These are phyloP conservation scores for Pyrrhia umbra DNA, from an alignment of 2,888 invertebrate species.

Conservation along the genomic window DNA sequence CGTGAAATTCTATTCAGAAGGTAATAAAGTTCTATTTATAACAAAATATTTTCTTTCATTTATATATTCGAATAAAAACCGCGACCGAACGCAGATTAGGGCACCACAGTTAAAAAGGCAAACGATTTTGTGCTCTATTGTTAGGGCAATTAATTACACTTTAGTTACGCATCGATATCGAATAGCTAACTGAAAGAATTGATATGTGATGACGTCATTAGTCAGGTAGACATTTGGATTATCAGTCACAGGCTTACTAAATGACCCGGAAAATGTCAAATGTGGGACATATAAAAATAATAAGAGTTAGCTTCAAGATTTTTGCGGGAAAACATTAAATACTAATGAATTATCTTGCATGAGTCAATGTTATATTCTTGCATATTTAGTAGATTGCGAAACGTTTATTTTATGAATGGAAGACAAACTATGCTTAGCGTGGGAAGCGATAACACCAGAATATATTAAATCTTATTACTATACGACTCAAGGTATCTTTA, in stretches of 20 bases:
- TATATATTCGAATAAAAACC: constrained; percentile 13
- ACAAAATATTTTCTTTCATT: constrained; percentile 46
- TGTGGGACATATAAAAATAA: not conserved
- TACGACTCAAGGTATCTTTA: not conserved
- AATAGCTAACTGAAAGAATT: constrained; percentile 18
- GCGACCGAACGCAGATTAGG: constrained; percentile 20
- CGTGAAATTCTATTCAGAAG: constrained; percentile 21
- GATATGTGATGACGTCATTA: constrained; percentile 24
- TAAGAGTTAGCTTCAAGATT: not conserved
- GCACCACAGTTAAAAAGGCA: constrained; percentile 29
- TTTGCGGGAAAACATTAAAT: constrained; percentile 3
- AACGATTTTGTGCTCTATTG: constrained; percentile 35
- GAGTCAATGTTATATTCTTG: constrained; percentile 32
- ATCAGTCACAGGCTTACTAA: constrained; percentile 12
- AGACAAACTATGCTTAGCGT: constrained; percentile 10
- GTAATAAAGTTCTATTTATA: constrained; percentile 42
- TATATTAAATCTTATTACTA: constrained; percentile 1
- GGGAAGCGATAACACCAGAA: constrained; percentile 23
- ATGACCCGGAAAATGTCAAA: constrained; percentile 18
- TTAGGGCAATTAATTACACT: constrained; percentile 31
- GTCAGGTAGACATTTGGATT: constrained; percentile 1
- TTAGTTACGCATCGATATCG: constrained; percentile 16
- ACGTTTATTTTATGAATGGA: constrained; percentile 43
- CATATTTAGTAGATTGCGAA: constrained; percentile 38
- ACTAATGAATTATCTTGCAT: constrained; percentile 25